These are phyloP conservation scores for Drosophila greeni DNA, from an alignment of 2,888 invertebrate genomes.

Conservation along the genomic window DNA sequence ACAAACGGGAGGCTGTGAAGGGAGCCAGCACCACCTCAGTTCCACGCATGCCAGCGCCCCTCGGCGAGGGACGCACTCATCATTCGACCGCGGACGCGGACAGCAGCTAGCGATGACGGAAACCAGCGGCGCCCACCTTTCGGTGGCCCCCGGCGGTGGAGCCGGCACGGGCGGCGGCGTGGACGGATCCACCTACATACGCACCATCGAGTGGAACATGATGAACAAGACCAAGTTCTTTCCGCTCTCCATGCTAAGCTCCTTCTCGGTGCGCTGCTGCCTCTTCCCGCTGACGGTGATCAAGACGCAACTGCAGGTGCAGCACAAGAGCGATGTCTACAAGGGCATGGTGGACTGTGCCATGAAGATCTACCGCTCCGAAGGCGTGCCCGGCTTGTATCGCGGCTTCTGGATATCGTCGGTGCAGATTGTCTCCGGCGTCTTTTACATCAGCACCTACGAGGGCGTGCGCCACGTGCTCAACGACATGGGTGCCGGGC, in stretches of 20 bases:
- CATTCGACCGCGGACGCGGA: slow-evolving; percentile 42
- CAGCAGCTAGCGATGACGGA: slow-evolving; percentile 61
- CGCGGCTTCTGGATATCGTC: slow-evolving; percentile 97
- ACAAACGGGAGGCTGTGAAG: slow-evolving; percentile 50
- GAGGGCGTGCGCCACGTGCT: slow-evolving; percentile 92
- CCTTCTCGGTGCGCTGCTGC: slow-evolving; percentile 82
- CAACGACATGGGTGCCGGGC: slow-evolving; percentile 79
- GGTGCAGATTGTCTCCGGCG: slow-evolving; percentile 90
- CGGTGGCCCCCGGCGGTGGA: slow-evolving; percentile 52
- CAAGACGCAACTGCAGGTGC: slow-evolving; percentile 93
- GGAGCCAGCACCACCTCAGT: slow-evolving; percentile 25
- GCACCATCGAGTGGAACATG: slow-evolving; percentile 98
- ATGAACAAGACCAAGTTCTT: slow-evolving; percentile 97
- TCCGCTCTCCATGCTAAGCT: slow-evolving; percentile 92
- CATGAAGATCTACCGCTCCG: slow-evolving; percentile 89
- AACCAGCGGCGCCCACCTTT: slow-evolving; percentile 50
- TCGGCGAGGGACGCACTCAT: slow-evolving; percentile 33
- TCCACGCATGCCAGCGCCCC: slow-evolving; percentile 56
- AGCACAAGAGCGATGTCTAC: slow-evolving; percentile 90
- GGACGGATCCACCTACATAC: slow-evolving; percentile 81
- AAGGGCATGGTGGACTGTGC: slow-evolving; percentile 93
- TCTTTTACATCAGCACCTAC: slow-evolving; percentile 95
- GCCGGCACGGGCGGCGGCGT: slow-evolving; percentile 49
- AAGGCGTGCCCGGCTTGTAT: slow-evolving; percentile 93
- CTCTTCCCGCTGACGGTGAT: slow-evolving; percentile 96